These are phyloP conservation scores for Drepanosiphum platanoidis DNA, from an alignment of 2,888 invertebrate species.

Conservation along the genomic window DNA sequence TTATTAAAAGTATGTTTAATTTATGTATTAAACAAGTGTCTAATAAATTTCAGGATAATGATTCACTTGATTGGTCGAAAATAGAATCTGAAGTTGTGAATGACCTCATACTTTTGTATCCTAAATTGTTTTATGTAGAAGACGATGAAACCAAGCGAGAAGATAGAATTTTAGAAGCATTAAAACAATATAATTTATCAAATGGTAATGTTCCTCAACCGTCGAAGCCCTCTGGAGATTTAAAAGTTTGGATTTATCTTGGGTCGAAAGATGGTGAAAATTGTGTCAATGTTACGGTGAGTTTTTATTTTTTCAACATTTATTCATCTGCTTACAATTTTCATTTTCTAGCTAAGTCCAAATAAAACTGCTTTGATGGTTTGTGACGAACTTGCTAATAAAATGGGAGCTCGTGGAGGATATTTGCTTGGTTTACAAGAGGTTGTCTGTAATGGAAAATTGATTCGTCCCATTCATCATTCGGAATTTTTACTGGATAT, in stretches of 20 bases:
- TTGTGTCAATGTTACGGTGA: slow-evolving; percentile 73
- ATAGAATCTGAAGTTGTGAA: slow-evolving; percentile 79
- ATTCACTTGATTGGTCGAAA: slow-evolving; percentile 70
- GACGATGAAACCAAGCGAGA: slow-evolving; percentile 79
- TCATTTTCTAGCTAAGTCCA: slow-evolving; percentile 75
- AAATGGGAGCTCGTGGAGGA: slow-evolving; percentile 72
- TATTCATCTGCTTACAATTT: background rate
- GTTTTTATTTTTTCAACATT: slow-evolving; percentile 43
- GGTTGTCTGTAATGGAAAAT: slow-evolving; percentile 78
- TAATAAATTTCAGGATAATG: slow-evolving; percentile 61
- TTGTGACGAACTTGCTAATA: slow-evolving; percentile 76
- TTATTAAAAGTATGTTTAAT: background rate
- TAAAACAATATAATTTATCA: slow-evolving; percentile 72
- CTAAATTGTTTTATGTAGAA: slow-evolving; percentile 83
- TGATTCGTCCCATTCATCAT: slow-evolving; percentile 82
- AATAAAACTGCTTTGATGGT: slow-evolving; percentile 81
- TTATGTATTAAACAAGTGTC: slow-evolving; percentile 36
- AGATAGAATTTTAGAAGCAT: slow-evolving; percentile 78
- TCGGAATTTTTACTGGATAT: slow-evolving; percentile 73
- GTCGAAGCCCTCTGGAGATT: slow-evolving; percentile 77
- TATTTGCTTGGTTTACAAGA: slow-evolving; percentile 83
- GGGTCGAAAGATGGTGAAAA: slow-evolving; percentile 73
- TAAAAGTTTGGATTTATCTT: slow-evolving; percentile 82
- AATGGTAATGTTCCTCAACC: slow-evolving; percentile 70
- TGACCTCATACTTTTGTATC: slow-evolving; percentile 80